Conservation (phyloP, 2,113 vertebrate genomes). For the Oncorhynchus nerka region DNA sequence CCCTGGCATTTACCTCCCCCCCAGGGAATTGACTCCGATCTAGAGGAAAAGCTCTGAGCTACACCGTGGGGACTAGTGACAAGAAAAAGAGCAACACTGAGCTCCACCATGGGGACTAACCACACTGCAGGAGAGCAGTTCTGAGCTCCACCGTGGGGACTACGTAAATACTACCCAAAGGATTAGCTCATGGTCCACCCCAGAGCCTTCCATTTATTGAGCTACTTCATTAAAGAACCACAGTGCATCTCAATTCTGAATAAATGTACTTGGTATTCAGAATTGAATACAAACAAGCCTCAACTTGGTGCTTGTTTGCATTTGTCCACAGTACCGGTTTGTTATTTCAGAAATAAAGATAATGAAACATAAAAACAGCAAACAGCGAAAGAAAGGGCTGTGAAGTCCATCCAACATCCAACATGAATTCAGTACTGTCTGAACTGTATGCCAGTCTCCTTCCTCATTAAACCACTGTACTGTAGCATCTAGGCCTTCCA, state of each 20-base stretch:
- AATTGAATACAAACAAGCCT: background rate
- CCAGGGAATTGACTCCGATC: background rate
- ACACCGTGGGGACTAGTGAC: slow-evolving; percentile 14
- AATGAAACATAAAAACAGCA: background rate
- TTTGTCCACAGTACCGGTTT: too few species aligned
- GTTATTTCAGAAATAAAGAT: too few species aligned
- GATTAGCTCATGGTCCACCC: background rate
- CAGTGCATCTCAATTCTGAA: background rate
- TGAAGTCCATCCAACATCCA: background rate
- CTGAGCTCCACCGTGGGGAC: background rate
- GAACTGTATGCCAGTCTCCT: slow-evolving; percentile 26
- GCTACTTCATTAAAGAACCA: background rate
- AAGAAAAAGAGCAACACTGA: background rate
- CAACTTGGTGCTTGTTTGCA: background rate
- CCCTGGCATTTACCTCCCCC: slow-evolving; percentile 31
- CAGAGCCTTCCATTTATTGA: background rate
- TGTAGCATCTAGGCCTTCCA: slow-evolving; percentile 3
- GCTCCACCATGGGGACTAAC: background rate
- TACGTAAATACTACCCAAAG: background rate
- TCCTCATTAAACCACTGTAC: slow-evolving; percentile 36
- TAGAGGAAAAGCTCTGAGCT: slow-evolving; percentile 15
- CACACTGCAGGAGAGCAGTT: background rate
- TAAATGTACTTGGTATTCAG: background rate
- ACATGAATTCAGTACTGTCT: slow-evolving; percentile 7
- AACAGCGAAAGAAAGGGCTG: background rate